A percentile compares a stretch with the other conserved stretches of the same genome.
Evolutionary conservation across 1,140 invertebrate genomes (phyloP).

Genomic region (Halesus radiatus): DNA sequence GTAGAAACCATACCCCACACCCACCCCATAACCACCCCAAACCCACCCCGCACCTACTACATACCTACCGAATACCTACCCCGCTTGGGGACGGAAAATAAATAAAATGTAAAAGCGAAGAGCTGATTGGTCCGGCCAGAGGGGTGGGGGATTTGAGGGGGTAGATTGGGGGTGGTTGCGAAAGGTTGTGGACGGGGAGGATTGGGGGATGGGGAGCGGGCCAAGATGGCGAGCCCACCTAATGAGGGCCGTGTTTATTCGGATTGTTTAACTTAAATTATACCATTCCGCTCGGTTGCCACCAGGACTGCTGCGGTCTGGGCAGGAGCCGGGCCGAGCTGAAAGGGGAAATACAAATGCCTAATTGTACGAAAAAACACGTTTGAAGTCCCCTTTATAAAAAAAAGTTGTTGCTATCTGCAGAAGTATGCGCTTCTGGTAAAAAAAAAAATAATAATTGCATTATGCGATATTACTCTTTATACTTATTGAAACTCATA

Average conservation of each 20-base stretch:
- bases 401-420: background rate
- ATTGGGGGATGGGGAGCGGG: slow-evolving; percentile 38
- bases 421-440: background rate
- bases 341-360: background rate
- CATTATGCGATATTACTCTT: no score
- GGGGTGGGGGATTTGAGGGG: slow-evolving; percentile 35
- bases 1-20: no score
- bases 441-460: no score
- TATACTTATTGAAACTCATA: no score
- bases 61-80: no score
- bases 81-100: slow-evolving; percentile 62
- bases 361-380: no score
- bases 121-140: slow-evolving; percentile 58
- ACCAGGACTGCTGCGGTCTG: background rate
- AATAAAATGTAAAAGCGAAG: slow-evolving; percentile 70
- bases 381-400: background rate
- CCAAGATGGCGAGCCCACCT: slow-evolving; percentile 45
- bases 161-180: slow-evolving; percentile 37
- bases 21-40: no score
- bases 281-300: slow-evolving; percentile 13
- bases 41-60: no score
- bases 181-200: slow-evolving; percentile 46
- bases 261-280: slow-evolving; percentile 47
- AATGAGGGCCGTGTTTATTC: slow-evolving; percentile 46
- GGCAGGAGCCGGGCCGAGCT: background rate